Percentiles rank a stretch among this genome's conserved stretches.
phyloP scores from a whole-genome alignment of 2,888 invertebrate genomes.

The Drosophila anomelani region DNA sequence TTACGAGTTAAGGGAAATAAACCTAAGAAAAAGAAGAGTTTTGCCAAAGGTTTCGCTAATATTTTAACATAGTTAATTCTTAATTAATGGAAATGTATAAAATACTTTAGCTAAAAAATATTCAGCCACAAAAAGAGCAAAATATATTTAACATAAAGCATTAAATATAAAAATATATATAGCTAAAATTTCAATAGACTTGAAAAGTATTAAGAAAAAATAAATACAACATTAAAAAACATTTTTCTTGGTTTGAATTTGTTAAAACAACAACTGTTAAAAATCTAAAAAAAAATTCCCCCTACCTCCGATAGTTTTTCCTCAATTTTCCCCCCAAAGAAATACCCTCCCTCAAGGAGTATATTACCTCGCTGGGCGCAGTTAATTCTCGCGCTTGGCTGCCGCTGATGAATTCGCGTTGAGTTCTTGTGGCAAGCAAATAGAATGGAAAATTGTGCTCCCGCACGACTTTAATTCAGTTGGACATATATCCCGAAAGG shows the following conservation, averaged over 20 bases:
- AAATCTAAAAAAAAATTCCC: not conserved
- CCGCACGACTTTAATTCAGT: constrained; percentile 61
- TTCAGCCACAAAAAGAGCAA: too few species aligned
- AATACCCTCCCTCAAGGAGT: not conserved
- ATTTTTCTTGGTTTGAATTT: not conserved
- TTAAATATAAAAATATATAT: too few species aligned
- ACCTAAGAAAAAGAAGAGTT: too few species aligned
- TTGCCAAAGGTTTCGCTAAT: too few species aligned
- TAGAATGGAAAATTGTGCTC: constrained; percentile 72
- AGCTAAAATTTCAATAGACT: too few species aligned
- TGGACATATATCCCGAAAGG: constrained; percentile 53
- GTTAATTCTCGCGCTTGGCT: constrained; percentile 10
- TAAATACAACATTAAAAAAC: too few species aligned
- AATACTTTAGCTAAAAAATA: not conserved
- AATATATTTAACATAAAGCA: not conserved
- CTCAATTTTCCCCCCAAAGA: not conserved
- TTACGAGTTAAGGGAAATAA: too few species aligned
- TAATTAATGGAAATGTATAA: not conserved
- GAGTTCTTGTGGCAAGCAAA: constrained; percentile 69
- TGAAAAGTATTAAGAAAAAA: too few species aligned
- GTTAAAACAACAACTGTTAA: not conserved
- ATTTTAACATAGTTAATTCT: not conserved
- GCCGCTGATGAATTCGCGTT: constrained; percentile 57
- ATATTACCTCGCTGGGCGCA: not conserved
- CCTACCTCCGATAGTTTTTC: too few species aligned